phyloP scores from a whole-genome alignment of 2,113 vertebrate species.

The Illadopsis cleaveri region DNA sequence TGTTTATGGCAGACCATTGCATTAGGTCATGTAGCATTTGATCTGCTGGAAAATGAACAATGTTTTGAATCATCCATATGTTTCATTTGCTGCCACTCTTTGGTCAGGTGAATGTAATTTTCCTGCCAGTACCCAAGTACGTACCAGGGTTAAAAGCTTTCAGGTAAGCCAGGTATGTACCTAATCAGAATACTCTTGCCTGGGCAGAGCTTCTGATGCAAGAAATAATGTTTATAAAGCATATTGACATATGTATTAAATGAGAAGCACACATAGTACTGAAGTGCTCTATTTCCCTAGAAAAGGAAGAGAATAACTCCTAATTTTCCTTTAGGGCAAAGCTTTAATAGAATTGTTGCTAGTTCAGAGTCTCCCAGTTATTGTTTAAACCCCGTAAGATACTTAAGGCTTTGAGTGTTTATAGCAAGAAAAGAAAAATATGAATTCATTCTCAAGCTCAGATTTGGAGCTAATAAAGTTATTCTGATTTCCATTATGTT shows the following conservation, averaged over 20 bases:
- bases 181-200: background rate
- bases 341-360: background rate
- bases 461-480: conserved; percentile 17
- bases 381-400: conserved; percentile 44
- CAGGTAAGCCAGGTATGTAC: background rate
- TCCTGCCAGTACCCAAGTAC: background rate
- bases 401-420: conserved; percentile 12
- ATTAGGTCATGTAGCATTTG: conserved; percentile 4
- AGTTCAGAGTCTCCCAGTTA: conserved; percentile 13
- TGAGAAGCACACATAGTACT: background rate
- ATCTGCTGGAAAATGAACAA: background rate
- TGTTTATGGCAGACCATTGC: background rate
- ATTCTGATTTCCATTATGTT: background rate
- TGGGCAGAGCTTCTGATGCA: background rate
- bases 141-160: background rate
- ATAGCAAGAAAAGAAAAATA: conserved; percentile 21
- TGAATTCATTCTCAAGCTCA: background rate
- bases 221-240: conserved; percentile 17
- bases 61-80: background rate
- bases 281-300: background rate
- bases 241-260: conserved; percentile 45
- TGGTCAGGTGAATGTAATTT: background rate
- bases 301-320: background rate
- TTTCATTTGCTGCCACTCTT: background rate
- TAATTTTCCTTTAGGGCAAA: conserved; percentile 46